Evolutionary conservation across 1,140 invertebrate species (phyloP).

Genomic region (Drosophila simulans): DNA sequence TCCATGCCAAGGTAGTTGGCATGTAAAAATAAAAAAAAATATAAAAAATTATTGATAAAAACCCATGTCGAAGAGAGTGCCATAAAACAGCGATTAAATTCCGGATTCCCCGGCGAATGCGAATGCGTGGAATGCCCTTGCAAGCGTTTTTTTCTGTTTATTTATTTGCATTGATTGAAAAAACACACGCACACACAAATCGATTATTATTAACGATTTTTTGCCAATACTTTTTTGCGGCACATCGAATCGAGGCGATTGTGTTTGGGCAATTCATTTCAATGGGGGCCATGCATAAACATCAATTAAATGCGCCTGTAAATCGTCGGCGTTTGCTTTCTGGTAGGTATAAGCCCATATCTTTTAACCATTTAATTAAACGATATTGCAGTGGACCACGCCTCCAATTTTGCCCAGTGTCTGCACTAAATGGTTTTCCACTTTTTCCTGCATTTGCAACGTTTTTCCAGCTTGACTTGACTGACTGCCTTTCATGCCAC

Average conservation of each 20-base stretch:
- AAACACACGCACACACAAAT: conserved; percentile 66
- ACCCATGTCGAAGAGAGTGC: conserved; percentile 28
- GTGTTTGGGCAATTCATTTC: conserved; percentile 58
- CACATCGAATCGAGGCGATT: conserved; percentile 20
- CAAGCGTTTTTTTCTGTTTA: conserved; percentile 4
- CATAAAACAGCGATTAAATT: conserved; percentile 73
- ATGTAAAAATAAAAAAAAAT: conserved; percentile 6
- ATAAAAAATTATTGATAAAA: conserved; percentile 1
- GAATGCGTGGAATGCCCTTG: conserved; percentile 23
- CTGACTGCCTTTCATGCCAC: conserved; percentile 24
- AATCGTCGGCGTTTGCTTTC: conserved; percentile 59
- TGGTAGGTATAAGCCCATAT: conserved; percentile 44
- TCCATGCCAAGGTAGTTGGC: conserved; percentile 40
- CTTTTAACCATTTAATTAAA: conserved; percentile 67
- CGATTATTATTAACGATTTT: conserved; percentile 79
- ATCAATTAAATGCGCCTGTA: conserved; percentile 69
- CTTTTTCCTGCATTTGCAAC: conserved; percentile 6
- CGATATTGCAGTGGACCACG: conserved; percentile 50
- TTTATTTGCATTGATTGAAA: conserved; percentile 68
- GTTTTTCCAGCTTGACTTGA: conserved; percentile 8
- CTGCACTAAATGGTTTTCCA: conserved; percentile 20
- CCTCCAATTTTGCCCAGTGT: conserved; percentile 18
- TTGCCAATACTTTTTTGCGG: conserved; percentile 54
- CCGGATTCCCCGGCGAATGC: conserved; percentile 44
- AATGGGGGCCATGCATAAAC: conserved; percentile 70